Conservation (phyloP, 2,797 vertebrate genomes). For the Sebastes variabilis region DNA sequence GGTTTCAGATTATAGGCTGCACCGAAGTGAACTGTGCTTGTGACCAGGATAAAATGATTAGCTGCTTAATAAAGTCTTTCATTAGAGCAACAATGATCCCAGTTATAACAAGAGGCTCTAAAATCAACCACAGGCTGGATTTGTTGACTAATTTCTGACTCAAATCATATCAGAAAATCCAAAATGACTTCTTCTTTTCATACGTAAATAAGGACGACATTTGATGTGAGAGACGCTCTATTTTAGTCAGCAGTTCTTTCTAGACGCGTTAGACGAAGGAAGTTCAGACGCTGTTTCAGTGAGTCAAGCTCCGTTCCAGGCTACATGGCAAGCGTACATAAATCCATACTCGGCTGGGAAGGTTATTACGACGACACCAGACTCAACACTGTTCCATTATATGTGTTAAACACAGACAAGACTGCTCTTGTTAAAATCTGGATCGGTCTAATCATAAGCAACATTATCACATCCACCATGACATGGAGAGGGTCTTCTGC, state of each 20-base stretch:
- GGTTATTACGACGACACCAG: constrained; percentile 7
- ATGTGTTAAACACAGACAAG: background rate
- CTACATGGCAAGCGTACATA: background rate
- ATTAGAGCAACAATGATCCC: constrained; percentile 15
- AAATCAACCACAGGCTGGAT: constrained; percentile 3
- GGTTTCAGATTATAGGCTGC: background rate
- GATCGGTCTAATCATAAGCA: background rate
- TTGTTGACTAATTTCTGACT: background rate
- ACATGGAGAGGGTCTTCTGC: background rate
- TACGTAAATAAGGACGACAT: background rate
- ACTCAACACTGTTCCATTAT: background rate
- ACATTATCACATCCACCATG: background rate
- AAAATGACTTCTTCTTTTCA: background rate
- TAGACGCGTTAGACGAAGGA: constrained; percentile 5
- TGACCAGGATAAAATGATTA: constrained; percentile 21
- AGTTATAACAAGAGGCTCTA: constrained; percentile 8
- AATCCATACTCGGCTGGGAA: background rate
- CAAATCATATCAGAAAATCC: constrained; percentile 23
- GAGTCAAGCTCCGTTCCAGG: constrained; percentile 3
- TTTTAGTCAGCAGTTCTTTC: constrained; percentile 14
- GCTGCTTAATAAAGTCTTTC: constrained; percentile 16
- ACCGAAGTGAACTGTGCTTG: background rate
- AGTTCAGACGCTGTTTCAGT: constrained; percentile 6
- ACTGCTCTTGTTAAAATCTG: constrained; percentile 19
- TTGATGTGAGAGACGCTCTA: constrained; percentile 3